phyloP scores from a whole-genome alignment of 2,797 vertebrate genomes.

The Gila robusta region DNA sequence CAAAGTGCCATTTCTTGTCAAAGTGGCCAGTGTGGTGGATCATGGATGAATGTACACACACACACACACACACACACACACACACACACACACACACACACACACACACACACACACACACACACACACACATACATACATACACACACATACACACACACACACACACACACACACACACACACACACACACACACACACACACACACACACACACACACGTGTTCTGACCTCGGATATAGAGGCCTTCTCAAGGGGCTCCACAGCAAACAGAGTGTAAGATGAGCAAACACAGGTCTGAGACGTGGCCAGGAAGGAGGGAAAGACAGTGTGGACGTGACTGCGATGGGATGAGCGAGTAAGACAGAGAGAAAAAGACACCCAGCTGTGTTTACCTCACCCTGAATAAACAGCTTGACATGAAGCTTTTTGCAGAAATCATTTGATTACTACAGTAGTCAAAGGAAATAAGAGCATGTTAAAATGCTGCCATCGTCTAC shows the following conservation, averaged over 20 bases:
- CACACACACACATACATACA: not conserved
- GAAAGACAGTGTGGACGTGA: not conserved
- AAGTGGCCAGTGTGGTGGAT: not conserved
- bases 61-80: not conserved
- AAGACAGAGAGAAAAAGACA: not conserved
- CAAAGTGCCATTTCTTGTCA: constrained; percentile 14
- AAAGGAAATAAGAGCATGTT: not conserved
- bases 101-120: not conserved
- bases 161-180: not conserved
- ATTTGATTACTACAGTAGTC: constrained; percentile 9
- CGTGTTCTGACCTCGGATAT: constrained; percentile 10
- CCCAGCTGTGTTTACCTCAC: constrained; percentile 51
- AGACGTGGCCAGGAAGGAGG: not conserved
- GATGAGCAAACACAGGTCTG: constrained; percentile 44
- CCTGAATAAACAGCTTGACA: constrained; percentile 30
- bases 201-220: not conserved
- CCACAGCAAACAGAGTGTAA: constrained; percentile 48
- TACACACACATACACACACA: not conserved
- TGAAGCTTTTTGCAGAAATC: not conserved
- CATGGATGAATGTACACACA: not conserved
- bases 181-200: not conserved
- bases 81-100: not conserved
- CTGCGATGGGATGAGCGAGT: not conserved
- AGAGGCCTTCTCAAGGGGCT: constrained; percentile 40
- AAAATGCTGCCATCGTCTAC: not conserved